phyloP scores from a whole-genome alignment of 1,140 invertebrate species.

The Pseudomyrmex flavicornis region DNA sequence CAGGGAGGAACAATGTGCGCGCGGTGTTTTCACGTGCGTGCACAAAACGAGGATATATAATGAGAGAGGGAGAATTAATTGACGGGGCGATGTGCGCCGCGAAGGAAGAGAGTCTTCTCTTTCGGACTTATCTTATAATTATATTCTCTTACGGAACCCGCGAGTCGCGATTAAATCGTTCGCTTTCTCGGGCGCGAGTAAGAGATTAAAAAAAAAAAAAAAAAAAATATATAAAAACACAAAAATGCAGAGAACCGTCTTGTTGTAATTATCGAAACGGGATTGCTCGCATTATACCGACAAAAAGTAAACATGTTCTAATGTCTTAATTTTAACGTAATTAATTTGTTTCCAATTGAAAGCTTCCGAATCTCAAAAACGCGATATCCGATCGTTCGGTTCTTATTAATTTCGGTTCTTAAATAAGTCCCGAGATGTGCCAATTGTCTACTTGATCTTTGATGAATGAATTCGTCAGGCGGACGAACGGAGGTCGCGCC shows the following conservation, averaged over 20 bases:
- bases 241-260: background rate
- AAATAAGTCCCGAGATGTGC: too few species aligned
- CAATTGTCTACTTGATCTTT: background rate
- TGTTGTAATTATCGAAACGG: background rate
- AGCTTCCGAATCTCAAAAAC: background rate
- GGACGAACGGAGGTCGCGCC: conserved; percentile 32
- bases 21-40: conserved; percentile 30
- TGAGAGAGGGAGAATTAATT: conserved; percentile 54
- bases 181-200: conserved; percentile 2
- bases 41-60: conserved; percentile 44
- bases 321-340: background rate
- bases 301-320: background rate
- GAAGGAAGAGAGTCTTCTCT: conserved; percentile 20
- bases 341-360: background rate
- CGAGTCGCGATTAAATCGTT: conserved; percentile 43
- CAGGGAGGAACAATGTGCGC: conserved; percentile 23
- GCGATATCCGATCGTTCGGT: too few species aligned
- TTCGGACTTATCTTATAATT: conserved; percentile 26
- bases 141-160: conserved; percentile 45
- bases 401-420: too few species aligned
- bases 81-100: background rate
- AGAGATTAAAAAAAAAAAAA: background rate
- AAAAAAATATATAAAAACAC: too few species aligned
- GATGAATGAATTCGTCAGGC: conserved; percentile 58
- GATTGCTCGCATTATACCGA: background rate